A percentile compares a stretch with the other conserved stretches of the same genome.
Conservation (phyloP, 2,797 vertebrate genomes). For the Premnoplex brunnescens region DNA sequence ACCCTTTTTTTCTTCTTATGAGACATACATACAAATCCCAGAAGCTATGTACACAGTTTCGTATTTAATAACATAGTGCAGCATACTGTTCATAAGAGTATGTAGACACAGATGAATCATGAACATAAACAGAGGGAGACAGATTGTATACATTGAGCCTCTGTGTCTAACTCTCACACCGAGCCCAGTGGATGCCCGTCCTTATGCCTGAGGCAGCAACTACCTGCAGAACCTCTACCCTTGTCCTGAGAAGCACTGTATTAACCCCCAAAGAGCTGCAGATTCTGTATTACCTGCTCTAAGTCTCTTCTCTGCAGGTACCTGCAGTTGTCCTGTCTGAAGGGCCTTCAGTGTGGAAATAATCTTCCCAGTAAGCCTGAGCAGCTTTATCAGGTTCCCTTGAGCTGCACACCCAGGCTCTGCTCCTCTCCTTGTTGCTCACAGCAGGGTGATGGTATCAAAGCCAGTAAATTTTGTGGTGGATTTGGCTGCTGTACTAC, state of each 20-base stretch:
- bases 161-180: not conserved
- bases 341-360: not conserved
- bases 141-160: slow-evolving; percentile 51
- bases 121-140: slow-evolving; percentile 55
- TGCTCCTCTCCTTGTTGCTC: not conserved
- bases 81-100: slow-evolving; percentile 31
- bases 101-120: slow-evolving; percentile 60
- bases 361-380: not conserved
- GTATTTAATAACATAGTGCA: slow-evolving; percentile 55
- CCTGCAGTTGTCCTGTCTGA: not conserved
- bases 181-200: not conserved
- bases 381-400: not conserved
- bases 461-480: not conserved
- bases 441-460: not conserved
- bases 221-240: not conserved
- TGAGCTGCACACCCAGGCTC: not conserved
- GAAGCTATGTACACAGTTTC: slow-evolving; percentile 46
- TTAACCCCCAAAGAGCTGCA: not conserved
- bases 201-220: not conserved
- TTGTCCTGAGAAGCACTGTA: not conserved
- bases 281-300: not conserved
- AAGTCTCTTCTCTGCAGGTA: not conserved
- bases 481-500: not conserved
- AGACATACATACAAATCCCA: slow-evolving; percentile 39
- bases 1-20: slow-evolving; percentile 24